Percentiles rank a stretch among this genome's conserved stretches.
Evolutionary conservation across 92 coral and sea anemone genomes (phyloP).

Genomic region (Actinostola sp.): DNA sequence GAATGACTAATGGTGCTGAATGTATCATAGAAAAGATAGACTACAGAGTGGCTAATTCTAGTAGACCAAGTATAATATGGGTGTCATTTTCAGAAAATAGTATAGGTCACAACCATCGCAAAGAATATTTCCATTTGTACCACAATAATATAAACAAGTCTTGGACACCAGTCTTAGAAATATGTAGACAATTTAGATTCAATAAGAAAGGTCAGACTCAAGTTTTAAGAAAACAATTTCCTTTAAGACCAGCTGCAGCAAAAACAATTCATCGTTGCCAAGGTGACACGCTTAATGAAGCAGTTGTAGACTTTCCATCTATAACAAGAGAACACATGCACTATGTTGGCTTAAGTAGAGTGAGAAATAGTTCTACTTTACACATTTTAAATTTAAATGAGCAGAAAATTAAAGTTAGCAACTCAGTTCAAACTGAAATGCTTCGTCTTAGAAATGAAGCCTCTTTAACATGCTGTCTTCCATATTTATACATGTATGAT

Average conservation of each 20-base stretch:
- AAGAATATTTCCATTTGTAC: slow-evolving; percentile 43
- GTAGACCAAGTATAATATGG: slow-evolving; percentile 72
- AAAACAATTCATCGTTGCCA: slow-evolving; percentile 78
- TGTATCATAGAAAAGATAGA: slow-evolving; percentile 57
- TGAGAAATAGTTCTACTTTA: slow-evolving; percentile 51
- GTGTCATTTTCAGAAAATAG: slow-evolving; percentile 42
- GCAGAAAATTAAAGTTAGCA: not conserved
- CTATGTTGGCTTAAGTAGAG: slow-evolving; percentile 54
- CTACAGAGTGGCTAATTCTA: slow-evolving; percentile 42
- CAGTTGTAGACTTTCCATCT: slow-evolving; percentile 67
- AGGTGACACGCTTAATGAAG: slow-evolving; percentile 66
- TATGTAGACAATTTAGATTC: slow-evolving; percentile 45
- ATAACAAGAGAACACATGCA: slow-evolving; percentile 35
- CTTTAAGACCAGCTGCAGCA: slow-evolving; percentile 58
- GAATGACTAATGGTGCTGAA: slow-evolving; percentile 65
- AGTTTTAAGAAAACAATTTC: slow-evolving; percentile 54
- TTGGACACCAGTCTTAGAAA: slow-evolving; percentile 56
- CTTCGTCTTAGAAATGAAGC: slow-evolving; percentile 61
- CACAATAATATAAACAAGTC: slow-evolving; percentile 23
- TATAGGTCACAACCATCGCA: slow-evolving; percentile 37
- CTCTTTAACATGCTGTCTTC: slow-evolving; percentile 37
- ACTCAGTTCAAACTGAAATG: slow-evolving; percentile 44
- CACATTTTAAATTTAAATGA: slow-evolving; percentile 25
- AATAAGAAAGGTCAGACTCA: slow-evolving; percentile 28
- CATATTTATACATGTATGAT: slow-evolving; percentile 46